A percentile compares a stretch with the other conserved stretches of the same genome.
phyloP scores from a whole-genome alignment of 2,888 invertebrate genomes.

The Caenorhabditis macrosperma region DNA sequence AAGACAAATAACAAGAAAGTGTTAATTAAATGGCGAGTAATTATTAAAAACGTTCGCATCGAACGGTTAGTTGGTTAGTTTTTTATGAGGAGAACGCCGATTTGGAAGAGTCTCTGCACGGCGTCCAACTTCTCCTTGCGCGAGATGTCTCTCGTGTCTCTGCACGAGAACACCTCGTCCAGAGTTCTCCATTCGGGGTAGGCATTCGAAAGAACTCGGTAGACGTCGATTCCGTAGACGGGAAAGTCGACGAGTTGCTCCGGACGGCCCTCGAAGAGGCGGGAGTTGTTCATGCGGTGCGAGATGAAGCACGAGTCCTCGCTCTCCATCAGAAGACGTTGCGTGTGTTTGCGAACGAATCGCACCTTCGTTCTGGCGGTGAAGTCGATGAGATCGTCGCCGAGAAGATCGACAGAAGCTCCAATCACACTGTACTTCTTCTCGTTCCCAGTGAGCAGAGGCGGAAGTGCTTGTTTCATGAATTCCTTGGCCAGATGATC shows the following conservation, averaged over 20 bases:
- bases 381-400: constrained; percentile 57
- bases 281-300: constrained; percentile 76
- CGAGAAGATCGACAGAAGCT: constrained; percentile 43
- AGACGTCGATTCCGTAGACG: constrained; percentile 50
- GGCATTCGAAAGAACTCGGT: constrained; percentile 46
- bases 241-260: constrained; percentile 70
- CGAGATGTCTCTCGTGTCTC: constrained; percentile 19
- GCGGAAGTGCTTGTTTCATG: constrained; percentile 91
- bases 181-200: constrained; percentile 73
- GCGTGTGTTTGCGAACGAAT: constrained; percentile 74
- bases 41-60: too few species aligned
- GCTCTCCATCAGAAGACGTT: constrained; percentile 74
- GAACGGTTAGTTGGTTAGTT: constrained; percentile 27
- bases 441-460: constrained; percentile 82
- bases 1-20: not conserved
- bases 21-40: too few species aligned
- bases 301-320: constrained; percentile 71
- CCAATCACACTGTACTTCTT: constrained; percentile 59
- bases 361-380: constrained; percentile 65
- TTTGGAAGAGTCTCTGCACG: constrained; percentile 48
- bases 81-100: constrained; percentile 56
- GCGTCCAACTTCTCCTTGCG: constrained; percentile 43
- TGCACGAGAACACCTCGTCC: constrained; percentile 42
- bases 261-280: constrained; percentile 70
- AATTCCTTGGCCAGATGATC: constrained; percentile 91